Conservation (phyloP, 2,797 vertebrate species). For the Moxostoma hubbsi region DNA sequence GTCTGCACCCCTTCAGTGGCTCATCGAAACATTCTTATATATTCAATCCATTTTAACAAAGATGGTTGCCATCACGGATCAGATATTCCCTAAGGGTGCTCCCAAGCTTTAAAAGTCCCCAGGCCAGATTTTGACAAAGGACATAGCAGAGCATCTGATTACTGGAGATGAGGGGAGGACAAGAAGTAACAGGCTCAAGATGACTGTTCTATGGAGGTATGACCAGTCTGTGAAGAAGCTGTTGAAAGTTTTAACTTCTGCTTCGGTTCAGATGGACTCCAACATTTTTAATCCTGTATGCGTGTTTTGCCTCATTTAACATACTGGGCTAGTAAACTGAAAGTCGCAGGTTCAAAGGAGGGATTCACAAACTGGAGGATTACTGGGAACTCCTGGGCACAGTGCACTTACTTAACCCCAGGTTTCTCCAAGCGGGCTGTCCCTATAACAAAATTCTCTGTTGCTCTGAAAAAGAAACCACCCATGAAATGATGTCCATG, state of each 20-base stretch:
- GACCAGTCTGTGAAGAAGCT: constrained; percentile 34
- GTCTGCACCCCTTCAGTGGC: neutral
- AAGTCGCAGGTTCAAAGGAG: neutral
- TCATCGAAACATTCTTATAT: neutral
- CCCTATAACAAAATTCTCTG: neutral
- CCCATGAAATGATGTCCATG: too few relatives aligned
- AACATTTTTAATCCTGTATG: neutral
- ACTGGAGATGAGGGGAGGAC: constrained; percentile 28
- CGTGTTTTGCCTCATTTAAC: neutral
- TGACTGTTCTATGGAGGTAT: constrained; percentile 33
- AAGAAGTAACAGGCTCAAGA: constrained; percentile 36
- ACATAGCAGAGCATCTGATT: constrained; percentile 36
- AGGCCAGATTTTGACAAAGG: constrained; percentile 41
- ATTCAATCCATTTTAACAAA: constrained; percentile 32
- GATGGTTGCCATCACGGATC: constrained; percentile 36
- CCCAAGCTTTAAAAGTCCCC: constrained; percentile 19
- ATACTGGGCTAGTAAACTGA: neutral
- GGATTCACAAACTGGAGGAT: constrained; percentile 14
- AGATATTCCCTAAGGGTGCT: constrained; percentile 40
- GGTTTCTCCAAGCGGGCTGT: neutral
- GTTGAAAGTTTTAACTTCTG: constrained; percentile 42
- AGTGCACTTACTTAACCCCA: constrained; percentile 7
- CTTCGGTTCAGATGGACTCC: constrained; percentile 11
- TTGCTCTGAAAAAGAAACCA: neutral
- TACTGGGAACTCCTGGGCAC: neutral